phyloP scores from a whole-genome alignment of 2,113 vertebrate species.

The Penelope pileata region DNA sequence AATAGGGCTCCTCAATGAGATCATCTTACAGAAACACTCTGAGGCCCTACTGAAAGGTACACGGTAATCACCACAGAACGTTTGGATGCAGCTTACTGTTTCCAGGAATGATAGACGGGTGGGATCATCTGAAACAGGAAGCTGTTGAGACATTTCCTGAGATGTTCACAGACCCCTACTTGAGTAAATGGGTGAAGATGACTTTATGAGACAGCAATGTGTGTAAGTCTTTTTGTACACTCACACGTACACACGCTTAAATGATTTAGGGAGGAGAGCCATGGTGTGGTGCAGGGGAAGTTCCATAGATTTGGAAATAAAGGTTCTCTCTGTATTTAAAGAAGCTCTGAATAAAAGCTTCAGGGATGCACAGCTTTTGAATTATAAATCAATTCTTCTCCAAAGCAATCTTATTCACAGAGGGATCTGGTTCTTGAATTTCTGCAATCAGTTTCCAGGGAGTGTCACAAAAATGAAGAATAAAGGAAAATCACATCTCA shows the following conservation, averaged over 20 bases:
- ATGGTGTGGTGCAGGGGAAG: neutral
- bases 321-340: neutral
- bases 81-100: neutral
- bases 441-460: neutral
- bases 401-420: neutral
- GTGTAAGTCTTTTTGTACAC: fast-evolving
- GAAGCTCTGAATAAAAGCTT: neutral
- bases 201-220: neutral
- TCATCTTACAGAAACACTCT: neutral
- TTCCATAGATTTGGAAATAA: neutral
- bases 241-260: neutral
- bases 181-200: neutral
- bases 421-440: neutral
- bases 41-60: neutral
- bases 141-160: neutral
- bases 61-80: neutral
- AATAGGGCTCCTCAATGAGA: neutral
- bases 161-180: neutral
- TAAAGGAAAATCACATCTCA: neutral
- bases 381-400: neutral
- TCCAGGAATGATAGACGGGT: neutral
- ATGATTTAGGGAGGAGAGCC: neutral
- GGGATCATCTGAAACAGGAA: neutral
- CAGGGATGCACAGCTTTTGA: neutral
- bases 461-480: neutral